Evolutionary conservation across 1,140 invertebrate species (phyloP), one percentile per base, ranked within the genome.

Genomic region (Zophobas morio): DNA sequence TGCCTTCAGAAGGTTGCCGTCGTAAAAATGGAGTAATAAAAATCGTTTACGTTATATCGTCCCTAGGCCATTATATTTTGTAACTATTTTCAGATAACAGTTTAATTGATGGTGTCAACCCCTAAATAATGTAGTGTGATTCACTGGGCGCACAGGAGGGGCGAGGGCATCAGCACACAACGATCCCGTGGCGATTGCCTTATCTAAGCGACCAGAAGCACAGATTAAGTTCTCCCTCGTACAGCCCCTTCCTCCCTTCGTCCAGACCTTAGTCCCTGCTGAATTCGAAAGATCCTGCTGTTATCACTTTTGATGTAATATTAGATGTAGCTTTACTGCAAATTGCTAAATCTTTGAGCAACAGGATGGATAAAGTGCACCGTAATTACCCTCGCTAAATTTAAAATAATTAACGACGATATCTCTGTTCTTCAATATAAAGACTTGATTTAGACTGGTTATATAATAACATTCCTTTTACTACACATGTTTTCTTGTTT

Each of bases 161-260:
- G 79, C 78, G 79, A 79, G 79, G 77, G 81, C 74, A 53, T 73
- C 71, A 54, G 49, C 71, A 71, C 57, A 77, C 70, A 74, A 71
- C 82, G 84, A 84, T 84, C 80, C 80, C 80, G 79, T 79, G 76
- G 79, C 82, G 84, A 85, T 85, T 85, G 83, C 84, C 83, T 85
- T 85, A 85, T 85, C 84, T 85, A 85, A 85, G 84, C 84, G 84
- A 84, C 84, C 84, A 85, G 84, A 85, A 85, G 84, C 84, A 84
- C 81, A 85, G 84, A 85, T 85, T 85, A 85, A 83, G 80, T 79
- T 77, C 80, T 47, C 80, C 81, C 66, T 75, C 71, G 74, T 73
- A 46, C 79, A 8, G 76, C 57, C n/a, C 66, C 75, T 49, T 63
- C 57, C 60, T 60, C 78, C 74, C 74, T 63, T 36, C 57, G 57